These are phyloP conservation scores for Semaprochilodus insignis DNA, from an alignment of 2,797 vertebrate genomes.

Conservation along the genomic window DNA sequence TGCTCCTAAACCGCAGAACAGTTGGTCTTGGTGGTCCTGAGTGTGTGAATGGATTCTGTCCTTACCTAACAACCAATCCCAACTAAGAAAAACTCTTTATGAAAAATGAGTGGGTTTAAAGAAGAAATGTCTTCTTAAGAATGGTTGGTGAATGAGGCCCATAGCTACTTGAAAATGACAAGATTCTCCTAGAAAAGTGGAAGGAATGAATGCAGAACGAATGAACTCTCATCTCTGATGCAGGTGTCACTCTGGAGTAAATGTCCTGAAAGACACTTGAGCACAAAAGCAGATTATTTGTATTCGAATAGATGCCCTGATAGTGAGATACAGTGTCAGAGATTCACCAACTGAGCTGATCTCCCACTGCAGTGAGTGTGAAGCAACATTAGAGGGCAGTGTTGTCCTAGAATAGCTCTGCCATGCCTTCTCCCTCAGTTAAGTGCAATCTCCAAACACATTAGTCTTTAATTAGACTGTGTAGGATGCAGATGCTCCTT, in stretches of 20 bases:
- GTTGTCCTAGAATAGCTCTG: slow-evolving; percentile 63
- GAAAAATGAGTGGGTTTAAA: no score
- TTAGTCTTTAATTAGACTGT: slow-evolving; percentile 1
- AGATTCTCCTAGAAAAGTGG: not conserved
- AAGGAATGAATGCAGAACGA: not conserved
- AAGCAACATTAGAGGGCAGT: slow-evolving; percentile 77
- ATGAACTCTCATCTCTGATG: not conserved
- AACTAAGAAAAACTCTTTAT: no score
- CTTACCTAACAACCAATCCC: no score
- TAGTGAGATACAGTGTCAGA: not conserved
- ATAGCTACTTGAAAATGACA: not conserved
- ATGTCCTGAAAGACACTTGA: not conserved
- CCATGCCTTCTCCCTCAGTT: not conserved
- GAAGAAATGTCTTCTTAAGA: no score
- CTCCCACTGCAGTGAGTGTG: slow-evolving; percentile 27
- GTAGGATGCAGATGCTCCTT: not conserved
- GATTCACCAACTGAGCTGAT: not conserved
- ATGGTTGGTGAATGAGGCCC: no score
- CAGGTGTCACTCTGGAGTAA: not conserved
- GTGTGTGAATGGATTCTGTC: no score
- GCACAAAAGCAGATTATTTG: not conserved
- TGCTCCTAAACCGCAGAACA: no score
- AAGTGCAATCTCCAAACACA: not conserved
- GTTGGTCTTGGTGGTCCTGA: no score
- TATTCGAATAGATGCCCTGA: not conserved